Conservation (phyloP, 2,797 vertebrate species). For the Fistularia commersonii region DNA sequence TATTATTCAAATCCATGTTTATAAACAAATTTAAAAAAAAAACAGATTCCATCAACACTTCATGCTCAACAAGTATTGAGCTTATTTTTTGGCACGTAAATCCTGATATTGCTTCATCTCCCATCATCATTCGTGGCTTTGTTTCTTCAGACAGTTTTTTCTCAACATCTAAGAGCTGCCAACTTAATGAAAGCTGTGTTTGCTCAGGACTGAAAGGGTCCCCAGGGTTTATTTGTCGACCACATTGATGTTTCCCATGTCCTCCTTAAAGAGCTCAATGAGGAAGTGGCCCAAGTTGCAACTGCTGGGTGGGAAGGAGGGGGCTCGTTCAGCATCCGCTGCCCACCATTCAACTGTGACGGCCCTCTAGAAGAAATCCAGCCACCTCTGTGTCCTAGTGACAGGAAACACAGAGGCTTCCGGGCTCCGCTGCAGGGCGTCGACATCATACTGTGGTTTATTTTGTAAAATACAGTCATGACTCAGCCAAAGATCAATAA, state of each 20-base stretch:
- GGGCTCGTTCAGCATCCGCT: constrained; percentile 30
- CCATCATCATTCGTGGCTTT: not conserved
- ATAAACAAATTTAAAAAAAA: too few relatives aligned
- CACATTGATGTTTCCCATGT: constrained; percentile 52
- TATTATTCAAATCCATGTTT: too few relatives aligned
- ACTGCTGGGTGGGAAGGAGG: constrained; percentile 5
- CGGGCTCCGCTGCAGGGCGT: constrained; percentile 25
- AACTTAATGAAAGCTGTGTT: constrained; percentile 49
- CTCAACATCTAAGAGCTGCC: constrained; percentile 12
- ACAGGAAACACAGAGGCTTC: constrained; percentile 19
- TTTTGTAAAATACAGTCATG: too few relatives aligned
- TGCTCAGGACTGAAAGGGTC: constrained; percentile 38
- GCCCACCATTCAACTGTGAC: constrained; percentile 26
- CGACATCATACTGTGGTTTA: constrained; percentile 2
- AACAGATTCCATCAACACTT: too few relatives aligned
- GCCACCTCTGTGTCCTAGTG: constrained; percentile 24
- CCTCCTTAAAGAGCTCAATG: constrained; percentile 28
- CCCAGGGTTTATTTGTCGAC: constrained; percentile 40
- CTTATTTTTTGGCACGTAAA: too few relatives aligned
- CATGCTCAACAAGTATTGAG: too few relatives aligned
- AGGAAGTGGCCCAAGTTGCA: constrained; percentile 27
- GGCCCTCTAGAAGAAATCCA: constrained; percentile 9
- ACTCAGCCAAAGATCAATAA: too few relatives aligned
- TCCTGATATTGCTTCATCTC: not conserved
- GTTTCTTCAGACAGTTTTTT: constrained; percentile 5